Percentiles rank a stretch among this genome's conserved stretches.
Conservation (phyloP, 1,140 invertebrate species). For the Elymnias hypermnestra region DNA sequence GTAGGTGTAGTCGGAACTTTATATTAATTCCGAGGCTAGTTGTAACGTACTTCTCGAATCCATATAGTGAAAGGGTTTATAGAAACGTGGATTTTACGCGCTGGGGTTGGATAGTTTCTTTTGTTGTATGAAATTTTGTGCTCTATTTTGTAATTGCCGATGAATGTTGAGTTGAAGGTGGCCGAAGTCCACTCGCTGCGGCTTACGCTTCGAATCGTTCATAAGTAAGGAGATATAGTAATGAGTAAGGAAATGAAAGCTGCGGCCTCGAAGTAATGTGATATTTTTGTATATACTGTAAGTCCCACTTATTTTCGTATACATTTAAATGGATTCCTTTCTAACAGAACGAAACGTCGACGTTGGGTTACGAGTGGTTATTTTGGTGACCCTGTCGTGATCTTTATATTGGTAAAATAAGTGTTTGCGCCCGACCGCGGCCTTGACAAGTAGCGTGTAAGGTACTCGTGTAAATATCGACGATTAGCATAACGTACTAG, state of each 20-base stretch:
- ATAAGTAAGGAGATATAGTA: conserved; percentile 66
- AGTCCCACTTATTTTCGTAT: conserved; percentile 75
- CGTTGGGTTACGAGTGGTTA: conserved; percentile 41
- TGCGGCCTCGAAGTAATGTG: conserved; percentile 76
- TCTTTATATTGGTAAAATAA: background rate
- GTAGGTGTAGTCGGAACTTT: conserved; percentile 39
- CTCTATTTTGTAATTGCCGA: background rate
- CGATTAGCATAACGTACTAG: conserved; percentile 55
- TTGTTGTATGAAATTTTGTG: too few species aligned
- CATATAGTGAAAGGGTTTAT: conserved; percentile 5
- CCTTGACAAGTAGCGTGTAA: conserved; percentile 26
- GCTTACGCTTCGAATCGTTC: conserved; percentile 63
- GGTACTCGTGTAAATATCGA: conserved; percentile 69
- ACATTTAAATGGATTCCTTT: conserved; percentile 75
- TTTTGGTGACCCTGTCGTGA: conserved; percentile 16
- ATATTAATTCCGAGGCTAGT: conserved; percentile 25
- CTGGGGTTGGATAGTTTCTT: too few species aligned
- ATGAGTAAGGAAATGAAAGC: conserved; percentile 70
- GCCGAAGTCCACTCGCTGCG: too few species aligned
- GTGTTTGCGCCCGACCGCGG: conserved; percentile 20
- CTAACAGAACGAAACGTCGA: conserved; percentile 59
- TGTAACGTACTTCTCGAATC: conserved; percentile 14
- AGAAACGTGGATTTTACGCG: conserved; percentile 23
- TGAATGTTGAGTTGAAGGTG: too few species aligned
- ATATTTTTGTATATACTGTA: conserved; percentile 76